Evolutionary conservation across 2,888 invertebrate genomes (phyloP), one percentile per base, ranked within the genome.

Genomic region (Leptopilina syphax): DNA sequence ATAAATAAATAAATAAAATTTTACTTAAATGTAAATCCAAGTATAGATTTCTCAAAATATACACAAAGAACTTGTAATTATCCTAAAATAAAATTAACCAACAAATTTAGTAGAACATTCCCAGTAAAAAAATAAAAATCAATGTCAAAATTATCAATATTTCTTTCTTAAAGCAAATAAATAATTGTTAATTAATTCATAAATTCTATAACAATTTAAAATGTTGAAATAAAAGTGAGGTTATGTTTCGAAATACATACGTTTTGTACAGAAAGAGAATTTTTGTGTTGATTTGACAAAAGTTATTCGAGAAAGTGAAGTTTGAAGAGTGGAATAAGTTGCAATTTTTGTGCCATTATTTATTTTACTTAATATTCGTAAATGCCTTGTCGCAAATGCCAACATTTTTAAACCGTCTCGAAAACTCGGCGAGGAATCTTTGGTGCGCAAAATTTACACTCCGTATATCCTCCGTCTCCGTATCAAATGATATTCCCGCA

Each of bases 321-420:
- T 63, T 18, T 57, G 79, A 54, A 79, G 67, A 5, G 66, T 79
- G 18, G 79, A 79, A 60, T 63, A 79, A 50, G 76, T 76, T 41
- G 70, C 65, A 81, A 65, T 79, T 79, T 76, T 76, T 63, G 18
- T 81, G 77, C 76, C 77, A 76, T 73, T 73, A 44, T 70, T 66
- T 78, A 79, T 44, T 81, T 78, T 77, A 60, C 34, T 78, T n/a
- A 81, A 24, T 73, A 79, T 44, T 66, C 76, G 54, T 47, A 79
- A 67, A 60, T 67, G 65, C 57, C 67, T 79, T 76, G 67, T 57
- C 47, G 80, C 73, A 68, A 82, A 80, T 68, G 78, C 76, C 73
- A 73, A 54, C 73, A 54, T 73, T 73, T 57, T 73, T 54, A 54
- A 73, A 34, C 13, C 57, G 13, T 70, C 50, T 73, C 27, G 50